Percentiles rank a stretch among this genome's conserved stretches.
Conservation (phyloP, 2,113 vertebrate genomes). For the Monopterus albus region DNA sequence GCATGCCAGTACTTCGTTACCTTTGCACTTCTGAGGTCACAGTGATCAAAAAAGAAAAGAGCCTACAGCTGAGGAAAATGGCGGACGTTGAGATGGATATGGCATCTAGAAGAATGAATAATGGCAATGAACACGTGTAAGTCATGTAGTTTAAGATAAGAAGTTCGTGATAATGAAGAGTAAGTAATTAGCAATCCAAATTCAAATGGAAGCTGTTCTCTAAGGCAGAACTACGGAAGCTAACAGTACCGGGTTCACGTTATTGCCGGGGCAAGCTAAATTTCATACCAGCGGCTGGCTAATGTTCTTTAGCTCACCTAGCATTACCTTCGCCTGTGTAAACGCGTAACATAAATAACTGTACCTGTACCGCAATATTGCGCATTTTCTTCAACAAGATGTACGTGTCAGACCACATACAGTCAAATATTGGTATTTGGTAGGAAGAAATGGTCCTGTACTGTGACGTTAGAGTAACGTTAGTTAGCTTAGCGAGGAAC, state of each 20-base stretch:
- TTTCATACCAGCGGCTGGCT: conserved; percentile 26
- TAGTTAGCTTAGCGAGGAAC: too few relatives aligned
- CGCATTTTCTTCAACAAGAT: neutral
- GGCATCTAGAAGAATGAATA: conserved; percentile 80
- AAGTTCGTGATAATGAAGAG: rapidly evolving
- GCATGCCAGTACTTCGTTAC: neutral
- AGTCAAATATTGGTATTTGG: rapidly evolving
- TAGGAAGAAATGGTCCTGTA: rapidly evolving
- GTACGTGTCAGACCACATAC: rapidly evolving
- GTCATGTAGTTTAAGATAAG: conserved; percentile 27
- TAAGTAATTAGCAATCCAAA: rapidly evolving
- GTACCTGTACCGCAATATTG: rapidly evolving
- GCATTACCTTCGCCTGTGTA: conserved; percentile 9
- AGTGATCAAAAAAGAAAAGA: conserved; percentile 50
- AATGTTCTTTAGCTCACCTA: conserved; percentile 35
- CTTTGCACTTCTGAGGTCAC: neutral
- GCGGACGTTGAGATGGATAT: conserved; percentile 80
- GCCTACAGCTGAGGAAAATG: conserved; percentile 74
- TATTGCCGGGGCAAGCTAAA: conserved; percentile 51
- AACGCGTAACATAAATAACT: neutral
- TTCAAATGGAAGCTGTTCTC: rapidly evolving
- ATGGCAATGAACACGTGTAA: conserved; percentile 82
- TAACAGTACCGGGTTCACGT: conserved; percentile 18
- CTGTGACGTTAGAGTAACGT: conserved; percentile 1
- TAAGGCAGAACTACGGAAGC: neutral